Conservation (phyloP, 2,113 vertebrate species). For the Gallinago media region DNA sequence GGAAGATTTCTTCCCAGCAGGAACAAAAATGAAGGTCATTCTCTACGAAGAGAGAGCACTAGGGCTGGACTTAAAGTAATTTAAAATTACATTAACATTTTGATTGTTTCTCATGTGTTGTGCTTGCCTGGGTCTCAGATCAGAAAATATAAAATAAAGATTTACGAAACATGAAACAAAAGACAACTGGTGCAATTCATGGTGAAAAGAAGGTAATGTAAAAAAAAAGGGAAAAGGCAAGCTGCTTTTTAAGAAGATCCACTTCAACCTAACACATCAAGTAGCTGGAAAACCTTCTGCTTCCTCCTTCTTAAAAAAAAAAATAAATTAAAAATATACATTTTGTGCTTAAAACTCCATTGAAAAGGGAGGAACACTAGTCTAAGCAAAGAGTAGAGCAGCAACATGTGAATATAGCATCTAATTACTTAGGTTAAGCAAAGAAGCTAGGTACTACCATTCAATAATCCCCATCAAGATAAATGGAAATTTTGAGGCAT, state of each 20-base stretch:
- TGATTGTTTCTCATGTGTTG: constrained; percentile 39
- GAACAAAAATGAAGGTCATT: constrained; percentile 54
- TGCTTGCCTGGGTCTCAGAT: background rate
- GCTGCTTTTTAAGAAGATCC: background rate
- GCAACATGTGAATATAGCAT: background rate
- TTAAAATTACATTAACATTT: constrained; percentile 56
- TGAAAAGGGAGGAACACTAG: background rate
- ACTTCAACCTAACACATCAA: background rate
- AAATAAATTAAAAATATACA: no score
- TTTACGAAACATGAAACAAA: background rate
- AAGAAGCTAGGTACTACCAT: background rate
- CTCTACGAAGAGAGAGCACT: background rate
- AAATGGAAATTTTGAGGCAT: background rate
- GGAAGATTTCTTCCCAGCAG: constrained; percentile 43
- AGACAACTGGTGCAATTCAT: background rate
- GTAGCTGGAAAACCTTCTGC: background rate
- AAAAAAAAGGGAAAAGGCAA: background rate
- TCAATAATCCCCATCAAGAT: background rate
- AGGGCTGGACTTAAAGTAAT: constrained; percentile 22
- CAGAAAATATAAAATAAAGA: background rate
- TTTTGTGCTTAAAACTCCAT: background rate
- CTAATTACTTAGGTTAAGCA: background rate
- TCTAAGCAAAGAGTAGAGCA: background rate
- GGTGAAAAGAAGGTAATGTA: background rate
- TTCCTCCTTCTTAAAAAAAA: background rate